These are phyloP conservation scores for Limnodromus scolopaceus DNA, from an alignment of 2,797 vertebrate genomes.

Conservation along the genomic window DNA sequence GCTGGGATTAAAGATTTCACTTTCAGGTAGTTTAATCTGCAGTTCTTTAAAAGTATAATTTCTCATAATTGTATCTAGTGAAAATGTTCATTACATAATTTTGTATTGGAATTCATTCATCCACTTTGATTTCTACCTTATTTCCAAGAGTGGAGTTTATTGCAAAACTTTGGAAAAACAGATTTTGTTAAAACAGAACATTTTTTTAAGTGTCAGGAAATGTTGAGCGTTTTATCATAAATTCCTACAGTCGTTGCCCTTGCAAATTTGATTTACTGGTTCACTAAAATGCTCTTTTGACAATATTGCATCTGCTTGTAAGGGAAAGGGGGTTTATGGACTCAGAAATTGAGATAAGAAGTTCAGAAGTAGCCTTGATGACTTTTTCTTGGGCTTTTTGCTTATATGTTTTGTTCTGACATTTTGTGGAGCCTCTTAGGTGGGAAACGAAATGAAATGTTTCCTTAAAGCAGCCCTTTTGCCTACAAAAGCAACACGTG, in stretches of 20 bases:
- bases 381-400: background rate
- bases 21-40: background rate
- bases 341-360: background rate
- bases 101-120: background rate
- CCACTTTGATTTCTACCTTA: background rate
- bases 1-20: background rate
- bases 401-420: background rate
- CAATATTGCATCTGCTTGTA: background rate
- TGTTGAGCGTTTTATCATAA: background rate
- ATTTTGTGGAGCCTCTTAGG: background rate
- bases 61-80: background rate
- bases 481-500: background rate
- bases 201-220: background rate
- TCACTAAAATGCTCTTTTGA: conserved; percentile 13
- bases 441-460: background rate
- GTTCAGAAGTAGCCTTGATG: conserved; percentile 2
- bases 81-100: background rate
- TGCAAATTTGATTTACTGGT: conserved; percentile 46
- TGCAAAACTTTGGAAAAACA: background rate
- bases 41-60: background rate
- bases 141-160: background rate
- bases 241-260: background rate
- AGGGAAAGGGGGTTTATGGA: background rate
- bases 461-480: background rate
- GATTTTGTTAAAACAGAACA: background rate